Evolutionary conservation across 2,113 vertebrate species (phyloP), one percentile per base, ranked within the genome.

Genomic region (Xiphorhynchus elegans): DNA sequence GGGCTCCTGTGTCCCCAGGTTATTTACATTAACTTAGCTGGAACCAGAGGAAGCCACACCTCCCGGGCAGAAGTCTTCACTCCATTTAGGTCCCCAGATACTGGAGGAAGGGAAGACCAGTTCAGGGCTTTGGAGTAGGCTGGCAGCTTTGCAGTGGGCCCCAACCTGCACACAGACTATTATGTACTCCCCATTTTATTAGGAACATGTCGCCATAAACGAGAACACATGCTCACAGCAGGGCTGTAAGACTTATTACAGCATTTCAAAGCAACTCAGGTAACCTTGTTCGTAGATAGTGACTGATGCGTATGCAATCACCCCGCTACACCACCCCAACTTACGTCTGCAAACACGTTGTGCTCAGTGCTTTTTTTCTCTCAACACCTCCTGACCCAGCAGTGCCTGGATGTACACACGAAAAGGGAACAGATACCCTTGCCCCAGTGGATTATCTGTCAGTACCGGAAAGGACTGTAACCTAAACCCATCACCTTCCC

Each of bases 381-480:
- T 69, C 81, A 49, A 77, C 77, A 79, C 70, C 58, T 85, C 81
- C 76, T 63, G 52, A 39, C 33, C 60, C 14, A 1, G 73, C 52
- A 72, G 59, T 0, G 21, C 78, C 29, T 2, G 33, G 69, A 39
- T 35, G 28, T 23, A 21, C 62, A 68, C 2, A 2, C 39, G 46
- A 21, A 55, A 88, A 86, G 55, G 39, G 78, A 66, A 56, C 1
- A 1, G 67, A 59, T 26, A 18, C 14, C 59, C 39, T 44, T 55
- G 50, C 44, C 44, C 80, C 87, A 9, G 33, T 7, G 35, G 73
- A 84, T 91, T 56, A 75, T 82, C 81, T 78, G 62, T 73, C 87
- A 84, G 80, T 37, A 49, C 80, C 10, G 9, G 93, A 94, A 96
- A 81, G 64, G 47, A n/a, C 90, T 67, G 93, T 75, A 92, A 96